Evolutionary conservation across 2,113 vertebrate species (phyloP).

Genomic region (Malurus elegans): DNA sequence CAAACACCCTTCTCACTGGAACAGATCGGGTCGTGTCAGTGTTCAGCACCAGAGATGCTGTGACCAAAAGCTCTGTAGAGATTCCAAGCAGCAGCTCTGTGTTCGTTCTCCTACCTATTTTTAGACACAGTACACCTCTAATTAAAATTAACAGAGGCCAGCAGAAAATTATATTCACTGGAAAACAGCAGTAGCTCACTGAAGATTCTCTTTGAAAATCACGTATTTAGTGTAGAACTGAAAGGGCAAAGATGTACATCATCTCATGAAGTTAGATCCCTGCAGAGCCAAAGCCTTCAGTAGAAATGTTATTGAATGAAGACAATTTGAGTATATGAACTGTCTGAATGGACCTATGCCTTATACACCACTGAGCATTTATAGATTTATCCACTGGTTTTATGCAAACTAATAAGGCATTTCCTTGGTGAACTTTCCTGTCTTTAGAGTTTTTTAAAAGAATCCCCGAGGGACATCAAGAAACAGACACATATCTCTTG

Average conservation of each 20-base stretch:
- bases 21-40: background rate
- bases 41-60: background rate
- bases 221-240: background rate
- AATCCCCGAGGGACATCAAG: background rate
- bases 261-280: background rate
- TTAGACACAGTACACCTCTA: background rate
- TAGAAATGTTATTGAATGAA: background rate
- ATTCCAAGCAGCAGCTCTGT: background rate
- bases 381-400: background rate
- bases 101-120: background rate
- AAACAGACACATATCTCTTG: constrained; percentile 1
- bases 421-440: constrained; percentile 3
- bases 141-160: background rate
- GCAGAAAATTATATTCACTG: background rate
- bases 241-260: background rate
- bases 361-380: background rate
- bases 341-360: background rate
- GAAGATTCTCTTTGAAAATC: background rate
- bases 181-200: background rate
- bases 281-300: background rate
- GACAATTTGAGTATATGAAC: background rate
- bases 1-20: background rate
- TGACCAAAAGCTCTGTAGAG: background rate
- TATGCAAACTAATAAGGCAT: background rate
- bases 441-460: background rate